Percentiles rank a stretch among this genome's conserved stretches.
Evolutionary conservation across 2,113 vertebrate species (phyloP).

Genomic region (Noctilio leporinus): DNA sequence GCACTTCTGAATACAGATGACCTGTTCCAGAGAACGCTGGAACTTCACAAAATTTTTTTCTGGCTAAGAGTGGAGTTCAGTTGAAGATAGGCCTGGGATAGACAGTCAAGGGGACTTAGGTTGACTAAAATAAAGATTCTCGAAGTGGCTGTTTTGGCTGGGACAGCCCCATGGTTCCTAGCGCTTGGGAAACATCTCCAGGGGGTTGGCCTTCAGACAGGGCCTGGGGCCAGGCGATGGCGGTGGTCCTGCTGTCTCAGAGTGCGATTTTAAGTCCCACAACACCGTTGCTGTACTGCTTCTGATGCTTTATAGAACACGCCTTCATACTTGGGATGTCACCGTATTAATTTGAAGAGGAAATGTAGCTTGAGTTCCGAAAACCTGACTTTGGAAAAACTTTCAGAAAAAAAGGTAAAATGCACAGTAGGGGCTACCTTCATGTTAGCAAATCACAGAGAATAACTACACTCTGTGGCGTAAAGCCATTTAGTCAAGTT

Average conservation of each 20-base stretch:
- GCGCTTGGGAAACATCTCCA: not conserved
- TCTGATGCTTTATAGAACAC: not conserved
- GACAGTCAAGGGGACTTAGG: not conserved
- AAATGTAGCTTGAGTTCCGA: not conserved
- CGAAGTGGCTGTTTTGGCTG: not conserved
- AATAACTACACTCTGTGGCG: not conserved
- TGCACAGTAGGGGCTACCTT: not conserved
- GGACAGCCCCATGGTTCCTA: not conserved
- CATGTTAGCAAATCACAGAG: not conserved
- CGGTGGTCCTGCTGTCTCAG: not conserved
- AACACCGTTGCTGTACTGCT: not conserved
- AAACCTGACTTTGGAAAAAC: not conserved
- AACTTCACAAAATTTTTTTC: not conserved
- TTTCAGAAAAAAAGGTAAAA: not conserved
- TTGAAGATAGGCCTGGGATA: not conserved
- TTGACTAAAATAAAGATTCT: not conserved
- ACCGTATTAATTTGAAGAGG: not conserved
- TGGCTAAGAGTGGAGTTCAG: not conserved
- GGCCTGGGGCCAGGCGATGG: accelerated
- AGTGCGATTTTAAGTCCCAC: not conserved
- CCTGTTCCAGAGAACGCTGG: not conserved
- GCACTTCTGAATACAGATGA: not conserved
- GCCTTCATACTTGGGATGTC: not conserved
- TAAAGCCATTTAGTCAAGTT: not conserved
- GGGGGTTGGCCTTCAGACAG: not conserved